These are phyloP conservation scores for Agrotis puta DNA, from an alignment of 2,888 invertebrate species.

Conservation along the genomic window DNA sequence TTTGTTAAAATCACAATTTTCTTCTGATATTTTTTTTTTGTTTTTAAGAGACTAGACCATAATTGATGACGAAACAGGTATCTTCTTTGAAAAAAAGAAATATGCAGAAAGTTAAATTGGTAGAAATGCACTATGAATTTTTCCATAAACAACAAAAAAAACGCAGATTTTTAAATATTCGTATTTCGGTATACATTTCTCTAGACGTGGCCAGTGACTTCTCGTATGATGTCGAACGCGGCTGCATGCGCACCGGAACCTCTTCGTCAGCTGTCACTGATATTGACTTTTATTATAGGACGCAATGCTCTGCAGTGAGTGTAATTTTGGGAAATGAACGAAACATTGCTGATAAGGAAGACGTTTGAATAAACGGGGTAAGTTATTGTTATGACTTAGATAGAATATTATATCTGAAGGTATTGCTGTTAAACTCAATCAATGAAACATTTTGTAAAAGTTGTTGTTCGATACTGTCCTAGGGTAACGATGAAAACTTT, in stretches of 20 bases:
- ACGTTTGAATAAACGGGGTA: neutral
- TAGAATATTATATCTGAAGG: neutral
- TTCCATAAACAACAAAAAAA: neutral
- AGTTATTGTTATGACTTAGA: neutral
- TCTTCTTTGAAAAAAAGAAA: too few relatives aligned
- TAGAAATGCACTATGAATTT: neutral
- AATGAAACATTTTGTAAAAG: neutral
- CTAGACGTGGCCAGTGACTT: neutral
- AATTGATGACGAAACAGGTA: too few relatives aligned
- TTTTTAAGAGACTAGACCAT: neutral
- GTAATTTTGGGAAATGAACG: slow-evolving; percentile 11
- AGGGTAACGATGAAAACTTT: neutral
- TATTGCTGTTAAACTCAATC: neutral
- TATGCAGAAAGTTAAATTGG: neutral
- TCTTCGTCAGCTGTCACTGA: slow-evolving; percentile 43
- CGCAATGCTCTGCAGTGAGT: neutral
- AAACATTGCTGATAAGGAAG: slow-evolving; percentile 13
- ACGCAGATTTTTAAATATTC: too few relatives aligned
- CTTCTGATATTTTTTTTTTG: neutral
- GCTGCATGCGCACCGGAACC: slow-evolving; percentile 29
- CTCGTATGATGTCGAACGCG: neutral
- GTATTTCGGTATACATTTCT: neutral
- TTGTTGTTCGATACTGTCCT: neutral
- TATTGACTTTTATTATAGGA: slow-evolving; percentile 35
- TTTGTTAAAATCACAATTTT: neutral